Percentiles rank a stretch among this genome's conserved stretches.
Evolutionary conservation across 2,797 vertebrate genomes (phyloP).

Genomic region (Glyptemys insculpta): DNA sequence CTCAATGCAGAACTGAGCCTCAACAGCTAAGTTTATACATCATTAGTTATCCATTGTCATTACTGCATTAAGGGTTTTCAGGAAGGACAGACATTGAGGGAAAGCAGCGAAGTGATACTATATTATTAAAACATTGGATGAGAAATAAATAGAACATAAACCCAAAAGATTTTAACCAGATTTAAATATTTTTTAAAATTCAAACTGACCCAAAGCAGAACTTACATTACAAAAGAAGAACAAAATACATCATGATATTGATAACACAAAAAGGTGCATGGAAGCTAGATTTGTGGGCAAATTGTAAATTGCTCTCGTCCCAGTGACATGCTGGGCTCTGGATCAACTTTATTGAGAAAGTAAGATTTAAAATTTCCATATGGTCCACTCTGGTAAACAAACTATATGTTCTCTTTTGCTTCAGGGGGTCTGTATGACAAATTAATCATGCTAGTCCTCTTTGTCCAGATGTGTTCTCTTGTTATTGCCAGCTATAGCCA

Average conservation of each 20-base stretch:
- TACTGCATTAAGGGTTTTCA: accelerated
- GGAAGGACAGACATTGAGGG: slow-evolving; percentile 27
- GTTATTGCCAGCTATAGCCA: slow-evolving; percentile 58
- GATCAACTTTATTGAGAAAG: slow-evolving; percentile 33
- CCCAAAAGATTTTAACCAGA: slow-evolving; percentile 68
- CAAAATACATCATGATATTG: slow-evolving; percentile 78
- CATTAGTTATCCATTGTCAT: not conserved
- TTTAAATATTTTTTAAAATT: slow-evolving; percentile 80
- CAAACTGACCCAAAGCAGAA: slow-evolving; percentile 81
- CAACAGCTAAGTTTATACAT: not conserved
- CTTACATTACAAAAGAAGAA: slow-evolving; percentile 85
- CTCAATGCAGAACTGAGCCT: not conserved
- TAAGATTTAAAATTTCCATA: slow-evolving; percentile 1
- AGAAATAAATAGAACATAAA: slow-evolving; percentile 76
- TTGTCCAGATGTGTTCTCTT: slow-evolving; percentile 55
- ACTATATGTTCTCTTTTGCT: slow-evolving; percentile 47
- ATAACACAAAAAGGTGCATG: slow-evolving; percentile 73
- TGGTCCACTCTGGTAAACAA: slow-evolving; percentile 62
- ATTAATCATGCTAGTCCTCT: not conserved
- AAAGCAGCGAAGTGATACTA: slow-evolving; percentile 60
- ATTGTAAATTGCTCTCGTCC: slow-evolving; percentile 42
- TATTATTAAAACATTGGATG: slow-evolving; percentile 65
- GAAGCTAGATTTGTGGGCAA: slow-evolving; percentile 71
- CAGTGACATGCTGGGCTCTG: slow-evolving; percentile 7
- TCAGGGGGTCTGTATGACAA: slow-evolving; percentile 52